Conservation (phyloP, 1,140 invertebrate species). For the Holcopasites calliopsidis region DNA sequence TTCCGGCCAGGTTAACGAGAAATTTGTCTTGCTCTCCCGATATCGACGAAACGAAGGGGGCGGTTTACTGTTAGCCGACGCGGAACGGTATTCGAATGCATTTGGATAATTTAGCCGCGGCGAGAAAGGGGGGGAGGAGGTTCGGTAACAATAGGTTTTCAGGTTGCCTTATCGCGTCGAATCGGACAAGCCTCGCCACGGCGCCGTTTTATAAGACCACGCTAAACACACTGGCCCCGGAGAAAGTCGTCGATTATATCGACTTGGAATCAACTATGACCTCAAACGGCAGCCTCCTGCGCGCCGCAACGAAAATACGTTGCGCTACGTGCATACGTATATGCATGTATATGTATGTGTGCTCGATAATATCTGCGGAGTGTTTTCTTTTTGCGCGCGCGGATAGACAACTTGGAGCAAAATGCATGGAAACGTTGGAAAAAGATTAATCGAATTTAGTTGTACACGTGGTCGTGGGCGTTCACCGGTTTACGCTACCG, state of each 20-base stretch:
- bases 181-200: constrained; percentile 56
- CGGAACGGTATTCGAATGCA: constrained; percentile 53
- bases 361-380: neutral
- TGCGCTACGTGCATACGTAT: neutral
- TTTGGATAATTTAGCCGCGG: constrained; percentile 54
- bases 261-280: constrained; percentile 51
- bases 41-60: constrained; percentile 30
- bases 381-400: neutral
- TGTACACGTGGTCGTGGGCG: neutral
- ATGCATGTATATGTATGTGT: neutral
- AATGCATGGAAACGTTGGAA: neutral
- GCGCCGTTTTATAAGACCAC: constrained; percentile 40
- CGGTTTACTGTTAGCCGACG: constrained; percentile 40
- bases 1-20: constrained; percentile 14
- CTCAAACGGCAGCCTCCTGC: constrained; percentile 45
- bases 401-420: neutral
- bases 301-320: constrained; percentile 26
- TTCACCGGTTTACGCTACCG: neutral
- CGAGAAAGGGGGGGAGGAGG: too few species aligned
- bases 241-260: constrained; percentile 61
- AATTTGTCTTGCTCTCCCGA: constrained; percentile 53
- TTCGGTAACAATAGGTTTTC: constrained; percentile 59
- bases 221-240: constrained; percentile 37
- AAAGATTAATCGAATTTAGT: neutral
- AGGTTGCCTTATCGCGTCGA: constrained; percentile 53